These are phyloP conservation scores for Eupeodes corollae DNA, from an alignment of 1,140 invertebrate species.

Conservation along the genomic window DNA sequence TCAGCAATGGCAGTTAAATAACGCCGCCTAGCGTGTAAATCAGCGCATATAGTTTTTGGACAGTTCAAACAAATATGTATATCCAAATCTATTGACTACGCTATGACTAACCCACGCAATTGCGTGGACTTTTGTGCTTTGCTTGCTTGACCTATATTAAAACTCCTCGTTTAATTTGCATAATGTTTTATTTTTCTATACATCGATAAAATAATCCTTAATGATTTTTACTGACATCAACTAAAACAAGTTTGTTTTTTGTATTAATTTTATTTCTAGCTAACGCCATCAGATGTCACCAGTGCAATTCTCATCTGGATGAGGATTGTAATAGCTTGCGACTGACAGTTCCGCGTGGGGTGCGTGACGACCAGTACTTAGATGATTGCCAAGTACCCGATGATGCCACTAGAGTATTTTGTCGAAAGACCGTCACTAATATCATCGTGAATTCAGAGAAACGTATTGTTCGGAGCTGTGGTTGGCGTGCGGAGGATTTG, in stretches of 20 bases:
- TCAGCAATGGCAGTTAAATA: too few species aligned
- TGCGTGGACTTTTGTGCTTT: too few species aligned
- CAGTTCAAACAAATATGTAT: too few species aligned
- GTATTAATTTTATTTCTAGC: slow-evolving; percentile 40
- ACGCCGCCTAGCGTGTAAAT: too few species aligned
- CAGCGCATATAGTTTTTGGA: too few species aligned
- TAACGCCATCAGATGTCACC: slow-evolving; percentile 55
- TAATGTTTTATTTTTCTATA: too few species aligned
- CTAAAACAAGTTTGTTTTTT: background rate
- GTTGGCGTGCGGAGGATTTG: slow-evolving; percentile 33
- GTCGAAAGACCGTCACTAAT: slow-evolving; percentile 27
- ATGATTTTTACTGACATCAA: too few species aligned
- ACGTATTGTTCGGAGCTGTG: slow-evolving; percentile 42
- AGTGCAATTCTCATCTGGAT: slow-evolving; percentile 69
- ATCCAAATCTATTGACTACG: too few species aligned
- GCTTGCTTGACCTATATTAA: too few species aligned
- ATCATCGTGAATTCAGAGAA: slow-evolving; percentile 37
- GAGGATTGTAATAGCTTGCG: slow-evolving; percentile 47
- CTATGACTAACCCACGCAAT: too few species aligned
- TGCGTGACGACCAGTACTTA: slow-evolving; percentile 22
- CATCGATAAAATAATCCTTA: too few species aligned
- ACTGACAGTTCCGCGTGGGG: slow-evolving; percentile 22
- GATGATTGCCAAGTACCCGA: slow-evolving; percentile 13
- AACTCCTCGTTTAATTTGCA: too few species aligned
- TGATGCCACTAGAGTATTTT: slow-evolving; percentile 14